Conservation (phyloP, 2,797 vertebrate genomes). For the Margarornis squamiger region DNA sequence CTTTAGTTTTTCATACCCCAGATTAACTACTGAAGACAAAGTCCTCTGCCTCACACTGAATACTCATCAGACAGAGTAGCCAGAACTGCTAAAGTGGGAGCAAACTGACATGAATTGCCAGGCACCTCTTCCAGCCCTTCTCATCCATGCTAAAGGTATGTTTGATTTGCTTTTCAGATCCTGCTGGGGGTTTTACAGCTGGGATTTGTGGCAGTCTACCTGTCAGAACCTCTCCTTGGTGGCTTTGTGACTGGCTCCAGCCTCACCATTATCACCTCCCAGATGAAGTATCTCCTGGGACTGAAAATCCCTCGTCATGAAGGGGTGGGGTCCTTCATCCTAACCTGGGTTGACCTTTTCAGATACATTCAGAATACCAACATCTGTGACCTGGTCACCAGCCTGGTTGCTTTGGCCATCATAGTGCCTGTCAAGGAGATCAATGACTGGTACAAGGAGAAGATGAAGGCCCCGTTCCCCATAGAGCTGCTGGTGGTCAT, state of each 20-base stretch:
- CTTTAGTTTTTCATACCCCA: background rate
- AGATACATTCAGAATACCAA: conserved; percentile 56
- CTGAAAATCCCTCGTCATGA: conserved; percentile 61
- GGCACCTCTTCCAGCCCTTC: background rate
- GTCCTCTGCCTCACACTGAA: background rate
- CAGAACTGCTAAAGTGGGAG: background rate
- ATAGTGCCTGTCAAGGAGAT: conserved; percentile 71
- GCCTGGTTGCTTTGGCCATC: conserved; percentile 53
- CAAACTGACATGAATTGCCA: background rate
- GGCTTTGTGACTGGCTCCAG: conserved; percentile 69
- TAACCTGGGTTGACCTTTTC: conserved; percentile 70
- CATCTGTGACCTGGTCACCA: conserved; percentile 68
- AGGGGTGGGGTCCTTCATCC: conserved; percentile 57
- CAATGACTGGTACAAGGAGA: conserved; percentile 55
- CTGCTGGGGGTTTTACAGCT: conserved; percentile 68
- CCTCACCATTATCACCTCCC: conserved; percentile 71
- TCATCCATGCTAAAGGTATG: background rate
- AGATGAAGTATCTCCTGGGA: conserved; percentile 71
- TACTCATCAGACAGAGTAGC: background rate
- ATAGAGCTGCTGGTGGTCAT: conserved; percentile 69
- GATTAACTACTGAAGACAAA: background rate
- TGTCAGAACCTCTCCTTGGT: conserved; percentile 71
- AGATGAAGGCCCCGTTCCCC: conserved; percentile 69
- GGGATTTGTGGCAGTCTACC: conserved; percentile 71
- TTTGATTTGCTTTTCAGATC: conserved; percentile 59